These are phyloP conservation scores for Selenia dentaria DNA, from an alignment of 2,888 invertebrate species.

Conservation along the genomic window DNA sequence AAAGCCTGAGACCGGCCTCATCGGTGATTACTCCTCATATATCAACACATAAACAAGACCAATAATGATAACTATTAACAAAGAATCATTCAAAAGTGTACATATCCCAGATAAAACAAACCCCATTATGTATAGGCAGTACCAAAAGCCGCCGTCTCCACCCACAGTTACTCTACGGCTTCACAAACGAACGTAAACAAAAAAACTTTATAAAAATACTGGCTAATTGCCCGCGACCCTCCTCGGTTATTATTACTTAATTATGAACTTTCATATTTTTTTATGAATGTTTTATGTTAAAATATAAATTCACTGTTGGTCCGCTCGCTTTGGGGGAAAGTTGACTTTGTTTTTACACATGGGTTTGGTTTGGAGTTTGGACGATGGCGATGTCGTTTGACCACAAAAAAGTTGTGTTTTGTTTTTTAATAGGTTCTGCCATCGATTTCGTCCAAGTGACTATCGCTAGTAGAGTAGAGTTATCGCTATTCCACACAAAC, in stretches of 20 bases:
- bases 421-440: too few relatives aligned
- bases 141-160: neutral
- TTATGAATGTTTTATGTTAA: conserved; percentile 2
- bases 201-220: conserved; percentile 10
- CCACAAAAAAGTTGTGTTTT: too few relatives aligned
- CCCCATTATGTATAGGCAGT: neutral
- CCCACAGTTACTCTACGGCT: conserved; percentile 10
- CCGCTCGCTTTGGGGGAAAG: neutral
- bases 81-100: too few relatives aligned
- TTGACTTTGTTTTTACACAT: neutral
- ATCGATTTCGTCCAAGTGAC: too few relatives aligned
- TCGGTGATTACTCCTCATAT: too few relatives aligned
- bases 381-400: neutral
- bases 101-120: conserved; percentile 4
- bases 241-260: conserved; percentile 14
- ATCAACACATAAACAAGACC: too few relatives aligned
- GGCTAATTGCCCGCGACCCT: conserved; percentile 20
- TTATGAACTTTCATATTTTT: conserved; percentile 8
- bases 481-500: too few relatives aligned
- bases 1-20: too few relatives aligned
- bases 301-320: neutral
- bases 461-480: too few relatives aligned
- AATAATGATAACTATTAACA: too few relatives aligned
- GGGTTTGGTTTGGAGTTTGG: too few relatives aligned
- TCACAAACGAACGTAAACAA: conserved; percentile 11